Conservation (phyloP, 2,113 vertebrate genomes). For the Sebastes fasciatus region DNA sequence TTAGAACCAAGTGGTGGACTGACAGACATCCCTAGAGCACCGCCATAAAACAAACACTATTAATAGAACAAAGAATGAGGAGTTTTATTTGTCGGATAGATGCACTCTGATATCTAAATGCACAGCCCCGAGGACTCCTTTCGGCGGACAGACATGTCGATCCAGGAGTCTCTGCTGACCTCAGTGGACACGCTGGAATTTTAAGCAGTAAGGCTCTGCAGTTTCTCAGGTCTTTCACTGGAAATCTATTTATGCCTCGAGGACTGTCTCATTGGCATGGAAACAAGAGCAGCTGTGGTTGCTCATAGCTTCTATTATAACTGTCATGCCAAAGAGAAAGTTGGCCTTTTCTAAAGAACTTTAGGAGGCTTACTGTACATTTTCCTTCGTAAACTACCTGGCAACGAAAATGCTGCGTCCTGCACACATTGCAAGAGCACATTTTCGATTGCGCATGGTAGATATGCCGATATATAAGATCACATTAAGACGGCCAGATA, state of each 20-base stretch:
- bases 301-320: background rate
- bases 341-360: background rate
- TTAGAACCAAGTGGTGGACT: background rate
- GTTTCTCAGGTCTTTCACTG: constrained; percentile 8
- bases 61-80: background rate
- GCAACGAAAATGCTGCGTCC: background rate
- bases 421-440: background rate
- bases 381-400: background rate
- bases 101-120: constrained; percentile 8
- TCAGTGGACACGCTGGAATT: constrained; percentile 33
- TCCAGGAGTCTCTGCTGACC: constrained; percentile 11
- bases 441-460: too few relatives aligned
- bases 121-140: background rate
- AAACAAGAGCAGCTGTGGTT: constrained; percentile 18
- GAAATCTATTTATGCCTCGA: constrained; percentile 34
- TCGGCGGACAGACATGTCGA: background rate
- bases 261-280: constrained; percentile 2
- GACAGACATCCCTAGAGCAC: background rate
- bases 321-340: background rate
- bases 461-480: background rate
- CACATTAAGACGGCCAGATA: background rate
- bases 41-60: background rate
- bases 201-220: constrained; percentile 24
- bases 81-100: background rate
- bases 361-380: background rate